phyloP scores from a whole-genome alignment of 2,113 vertebrate genomes.

The Trochalopteron elliotii region DNA sequence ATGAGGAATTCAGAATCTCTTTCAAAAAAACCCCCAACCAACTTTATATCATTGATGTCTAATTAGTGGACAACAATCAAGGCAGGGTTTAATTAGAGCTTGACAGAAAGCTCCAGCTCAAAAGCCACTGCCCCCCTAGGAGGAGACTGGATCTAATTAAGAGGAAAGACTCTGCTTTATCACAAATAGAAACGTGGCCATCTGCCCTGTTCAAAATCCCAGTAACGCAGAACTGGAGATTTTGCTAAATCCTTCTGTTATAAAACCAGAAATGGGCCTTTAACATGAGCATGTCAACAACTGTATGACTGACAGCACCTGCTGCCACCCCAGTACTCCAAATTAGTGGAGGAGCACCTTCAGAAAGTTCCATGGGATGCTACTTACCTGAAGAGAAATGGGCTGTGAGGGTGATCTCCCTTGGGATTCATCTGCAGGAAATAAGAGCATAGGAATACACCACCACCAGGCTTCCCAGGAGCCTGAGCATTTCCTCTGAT shows the following conservation, averaged over 20 bases:
- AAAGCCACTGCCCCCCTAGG: conserved; percentile 31
- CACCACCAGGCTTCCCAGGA: background rate
- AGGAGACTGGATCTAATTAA: conserved; percentile 61
- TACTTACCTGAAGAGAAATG: background rate
- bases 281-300: background rate
- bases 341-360: background rate
- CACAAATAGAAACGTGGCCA: conserved; percentile 22
- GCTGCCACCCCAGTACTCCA: background rate
- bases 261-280: conserved; percentile 19
- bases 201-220: conserved; percentile 60
- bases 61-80: conserved; percentile 55
- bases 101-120: conserved; percentile 40
- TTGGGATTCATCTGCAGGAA: background rate
- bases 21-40: background rate
- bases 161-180: conserved; percentile 29
- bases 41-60: conserved; percentile 8
- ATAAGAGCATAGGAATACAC: background rate
- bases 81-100: conserved; percentile 58
- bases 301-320: background rate
- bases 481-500: background rate
- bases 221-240: background rate
- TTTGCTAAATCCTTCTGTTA: conserved; percentile 51
- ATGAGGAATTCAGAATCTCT: background rate
- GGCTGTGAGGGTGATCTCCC: background rate
- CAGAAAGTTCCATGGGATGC: background rate